These are phyloP conservation scores for Lycophotia porphyrea DNA, from an alignment of 2,888 invertebrate genomes.

Conservation along the genomic window DNA sequence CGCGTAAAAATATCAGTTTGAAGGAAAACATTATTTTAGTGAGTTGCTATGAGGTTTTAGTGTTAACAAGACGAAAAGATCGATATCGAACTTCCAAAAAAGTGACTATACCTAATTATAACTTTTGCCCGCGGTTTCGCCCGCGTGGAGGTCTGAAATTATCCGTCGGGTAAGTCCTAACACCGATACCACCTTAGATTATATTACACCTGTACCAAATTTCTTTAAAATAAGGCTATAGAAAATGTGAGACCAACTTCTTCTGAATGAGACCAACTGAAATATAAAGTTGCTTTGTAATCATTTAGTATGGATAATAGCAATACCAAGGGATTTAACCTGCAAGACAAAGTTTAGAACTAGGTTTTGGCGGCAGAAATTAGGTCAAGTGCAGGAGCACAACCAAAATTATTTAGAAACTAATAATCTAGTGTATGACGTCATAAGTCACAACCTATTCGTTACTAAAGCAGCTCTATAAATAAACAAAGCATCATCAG, in stretches of 20 bases:
- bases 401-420: background rate
- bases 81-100: background rate
- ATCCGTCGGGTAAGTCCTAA: background rate
- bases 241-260: background rate
- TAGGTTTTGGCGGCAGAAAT: background rate
- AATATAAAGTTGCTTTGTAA: background rate
- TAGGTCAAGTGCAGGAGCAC: background rate
- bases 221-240: background rate
- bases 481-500: conserved; percentile 19
- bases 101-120: background rate
- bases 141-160: background rate
- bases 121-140: background rate
- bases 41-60: background rate
- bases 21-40: background rate
- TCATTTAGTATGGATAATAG: background rate
- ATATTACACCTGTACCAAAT: background rate
- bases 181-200: background rate
- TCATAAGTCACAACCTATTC: background rate
- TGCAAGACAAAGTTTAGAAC: background rate
- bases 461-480: background rate
- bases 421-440: background rate
- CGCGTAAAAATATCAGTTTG: background rate
- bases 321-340: background rate
- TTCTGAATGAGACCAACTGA: background rate
- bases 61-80: background rate